Percentiles rank a stretch among this genome's conserved stretches.
These are phyloP conservation scores for Nesogale talazaci DNA, from an alignment of 2,113 vertebrate species.

Conservation along the genomic window DNA sequence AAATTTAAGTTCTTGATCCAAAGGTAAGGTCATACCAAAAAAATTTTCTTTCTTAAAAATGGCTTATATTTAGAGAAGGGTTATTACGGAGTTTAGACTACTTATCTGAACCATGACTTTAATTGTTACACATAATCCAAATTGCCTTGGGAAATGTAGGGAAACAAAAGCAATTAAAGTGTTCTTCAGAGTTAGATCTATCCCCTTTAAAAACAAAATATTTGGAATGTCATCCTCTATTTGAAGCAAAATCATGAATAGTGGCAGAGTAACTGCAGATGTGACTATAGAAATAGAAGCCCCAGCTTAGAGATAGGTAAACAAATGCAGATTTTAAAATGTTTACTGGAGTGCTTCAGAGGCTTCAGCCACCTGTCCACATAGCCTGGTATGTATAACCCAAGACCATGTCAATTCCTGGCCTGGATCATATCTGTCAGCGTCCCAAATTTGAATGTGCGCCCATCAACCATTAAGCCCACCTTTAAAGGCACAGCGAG, in stretches of 20 bases:
- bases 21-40: neutral
- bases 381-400: too few relatives aligned
- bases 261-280: too few relatives aligned
- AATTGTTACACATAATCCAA: neutral
- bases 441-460: too few relatives aligned
- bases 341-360: too few relatives aligned
- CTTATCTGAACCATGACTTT: slow-evolving; percentile 32
- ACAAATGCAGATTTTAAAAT: too few relatives aligned
- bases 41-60: slow-evolving; percentile 10
- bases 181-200: neutral
- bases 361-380: too few relatives aligned
- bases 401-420: too few relatives aligned
- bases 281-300: too few relatives aligned
- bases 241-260: neutral
- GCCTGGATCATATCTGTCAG: too few relatives aligned
- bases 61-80: neutral
- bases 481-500: too few relatives aligned
- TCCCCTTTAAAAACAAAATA: slow-evolving; percentile 12
- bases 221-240: neutral
- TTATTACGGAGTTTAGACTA: neutral
- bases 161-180: slow-evolving; percentile 29
- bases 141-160: neutral
- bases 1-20: slow-evolving; percentile 21
- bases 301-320: too few relatives aligned
- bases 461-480: too few relatives aligned